phyloP scores from a whole-genome alignment of 30 jellyfish, hydroid and myxozoan species.

The Cassiopea xamachana region DNA sequence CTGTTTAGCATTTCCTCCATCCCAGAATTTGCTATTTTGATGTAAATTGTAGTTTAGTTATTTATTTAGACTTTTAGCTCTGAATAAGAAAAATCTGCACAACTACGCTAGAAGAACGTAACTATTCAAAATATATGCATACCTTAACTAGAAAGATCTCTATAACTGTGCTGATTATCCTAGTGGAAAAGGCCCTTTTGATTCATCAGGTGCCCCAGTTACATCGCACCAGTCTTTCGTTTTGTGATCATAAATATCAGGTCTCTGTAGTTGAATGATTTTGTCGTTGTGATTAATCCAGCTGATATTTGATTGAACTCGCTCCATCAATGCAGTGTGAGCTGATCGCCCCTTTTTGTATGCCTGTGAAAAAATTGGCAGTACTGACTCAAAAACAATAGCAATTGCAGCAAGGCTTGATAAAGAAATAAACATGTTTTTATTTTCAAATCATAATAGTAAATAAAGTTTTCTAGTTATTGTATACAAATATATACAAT shows the following conservation, averaged over 20 bases:
- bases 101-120: no score
- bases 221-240: conserved; percentile 62
- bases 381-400: not conserved
- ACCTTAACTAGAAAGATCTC: not conserved
- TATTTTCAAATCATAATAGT: no score
- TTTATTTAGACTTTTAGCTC: no score
- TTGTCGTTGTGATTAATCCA: conserved; percentile 41
- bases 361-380: conserved; percentile 9
- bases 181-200: conserved; percentile 40
- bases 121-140: no score
- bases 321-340: conserved; percentile 38
- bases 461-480: no score
- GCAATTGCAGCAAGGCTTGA: not conserved
- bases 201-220: conserved; percentile 38
- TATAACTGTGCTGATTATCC: not conserved
- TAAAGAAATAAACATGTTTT: no score
- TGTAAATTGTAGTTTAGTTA: no score
- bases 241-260: conserved; percentile 43
- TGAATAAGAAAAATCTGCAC: no score
- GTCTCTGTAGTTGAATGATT: conserved; percentile 17
- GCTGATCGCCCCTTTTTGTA: conserved; percentile 51
- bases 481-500: no score
- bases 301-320: conserved; percentile 24
- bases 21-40: no score
- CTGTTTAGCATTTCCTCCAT: no score